Evolutionary conservation across 2,797 vertebrate species (phyloP), one percentile per base, ranked within the genome.

Genomic region (Urophycis tenuis): DNA sequence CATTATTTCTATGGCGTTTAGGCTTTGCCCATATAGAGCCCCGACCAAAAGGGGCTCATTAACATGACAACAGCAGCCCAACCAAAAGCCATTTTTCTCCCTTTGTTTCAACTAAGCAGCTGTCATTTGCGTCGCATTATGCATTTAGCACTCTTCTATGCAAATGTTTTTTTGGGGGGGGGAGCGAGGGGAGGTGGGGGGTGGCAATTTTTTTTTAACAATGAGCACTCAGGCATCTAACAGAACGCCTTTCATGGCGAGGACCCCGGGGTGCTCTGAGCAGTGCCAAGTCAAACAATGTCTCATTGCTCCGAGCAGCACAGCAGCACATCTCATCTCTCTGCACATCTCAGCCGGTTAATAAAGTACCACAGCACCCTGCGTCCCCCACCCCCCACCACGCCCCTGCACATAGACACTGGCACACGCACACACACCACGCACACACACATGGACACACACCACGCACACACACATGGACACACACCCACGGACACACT

Each of bases 281-380:
- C 92, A 79, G 89, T 94, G 96, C 95, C 96, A 96, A 95, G 92
- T 91, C 94, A 94, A 96, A 97, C 96, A 97, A 97, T 96, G 94
- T 93, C 93, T 93, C 92, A 92, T 91, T 93, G 94, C 94, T 94
- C 90, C 88, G 85, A 93, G 92, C 88, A 91, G 93, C n/a, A n/a
- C n/a, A n/a, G n/a, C n/a, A n/a, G 92, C 93, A 92, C n/a, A n/a
- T n/a, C n/a, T n/a, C n/a, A n/a, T n/a, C n/a, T n/a, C n/a, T n/a
- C n/a, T n/a, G 36, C 36, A 39, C 89, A 94, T 93, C 94, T 87
- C 93, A 90, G 92, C 89, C 91, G 92, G 87, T 94, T 86, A 95
- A 92, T 94, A 92, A 85, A 89, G 91, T 93, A 84, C 93, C 93
- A 93, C 89, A 90, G 92, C 93, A 93, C 91, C 88, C 92, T 87